These are phyloP conservation scores for Hylyphantes graminicola DNA, from an alignment of 1,140 invertebrate species.

Conservation along the genomic window DNA sequence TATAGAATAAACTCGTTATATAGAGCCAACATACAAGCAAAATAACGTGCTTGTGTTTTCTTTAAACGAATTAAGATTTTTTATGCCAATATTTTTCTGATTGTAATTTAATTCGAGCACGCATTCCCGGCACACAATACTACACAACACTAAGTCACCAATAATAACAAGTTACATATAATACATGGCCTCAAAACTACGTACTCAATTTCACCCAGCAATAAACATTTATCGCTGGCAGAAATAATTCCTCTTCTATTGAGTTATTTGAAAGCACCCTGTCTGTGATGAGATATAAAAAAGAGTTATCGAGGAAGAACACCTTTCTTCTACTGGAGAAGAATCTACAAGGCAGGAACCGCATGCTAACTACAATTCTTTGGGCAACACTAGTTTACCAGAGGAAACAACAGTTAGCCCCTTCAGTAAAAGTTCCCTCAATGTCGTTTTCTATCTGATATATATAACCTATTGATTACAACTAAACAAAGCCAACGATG, in stretches of 20 bases:
- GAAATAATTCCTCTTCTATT: not conserved
- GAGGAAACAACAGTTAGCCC: conserved; percentile 58
- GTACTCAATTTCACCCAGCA: no score
- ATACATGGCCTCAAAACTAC: no score
- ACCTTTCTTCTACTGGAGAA: conserved; percentile 23
- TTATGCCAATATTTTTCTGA: no score
- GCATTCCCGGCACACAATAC: no score
- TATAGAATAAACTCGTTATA: no score
- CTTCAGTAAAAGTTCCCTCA: conserved; percentile 49
- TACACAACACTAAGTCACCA: no score
- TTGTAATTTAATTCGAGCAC: no score
- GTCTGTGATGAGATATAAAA: not conserved
- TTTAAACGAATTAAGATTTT: no score
- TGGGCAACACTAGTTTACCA: conserved; percentile 44
- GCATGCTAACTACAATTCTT: conserved; percentile 57
- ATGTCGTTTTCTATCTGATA: conserved; percentile 52
- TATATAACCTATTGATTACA: conserved; percentile 58
- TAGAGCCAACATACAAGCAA: no score
- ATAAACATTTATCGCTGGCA: no score
- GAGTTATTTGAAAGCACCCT: conserved; percentile 6
- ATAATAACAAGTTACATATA: no score
- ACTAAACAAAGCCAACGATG: conserved; percentile 58
- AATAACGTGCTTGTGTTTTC: no score
- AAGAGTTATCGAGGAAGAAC: conserved; percentile 23
- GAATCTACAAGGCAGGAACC: conserved; percentile 25